Conservation (phyloP, 2,888 invertebrate species). For the Hypomecis punctinalis region DNA sequence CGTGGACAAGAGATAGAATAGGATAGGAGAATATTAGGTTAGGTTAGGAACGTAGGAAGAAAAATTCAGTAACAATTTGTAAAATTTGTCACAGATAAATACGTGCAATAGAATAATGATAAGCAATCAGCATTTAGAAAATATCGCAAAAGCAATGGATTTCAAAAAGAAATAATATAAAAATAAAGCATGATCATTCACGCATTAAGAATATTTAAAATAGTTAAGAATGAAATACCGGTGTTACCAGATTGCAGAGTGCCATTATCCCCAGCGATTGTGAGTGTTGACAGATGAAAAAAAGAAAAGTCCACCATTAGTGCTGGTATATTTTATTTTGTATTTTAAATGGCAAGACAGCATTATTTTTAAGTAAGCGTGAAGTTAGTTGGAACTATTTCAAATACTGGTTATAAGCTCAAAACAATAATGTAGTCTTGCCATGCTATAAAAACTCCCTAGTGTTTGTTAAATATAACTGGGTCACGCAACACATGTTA, state of each 20-base stretch:
- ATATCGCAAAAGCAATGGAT: constrained; percentile 37
- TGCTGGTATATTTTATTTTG: constrained; percentile 51
- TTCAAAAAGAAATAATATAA: constrained; percentile 47
- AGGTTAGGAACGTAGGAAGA: background rate
- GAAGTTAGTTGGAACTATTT: constrained; percentile 48
- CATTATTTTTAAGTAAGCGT: constrained; percentile 59
- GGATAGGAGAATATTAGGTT: background rate
- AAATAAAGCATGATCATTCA: constrained; percentile 55
- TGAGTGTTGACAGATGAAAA: constrained; percentile 82
- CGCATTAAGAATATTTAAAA: constrained; percentile 45
- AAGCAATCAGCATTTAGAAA: constrained; percentile 32
- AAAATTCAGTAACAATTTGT: constrained; percentile 8
- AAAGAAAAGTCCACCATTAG: constrained; percentile 78
- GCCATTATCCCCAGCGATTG: constrained; percentile 80
- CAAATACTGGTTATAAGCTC: constrained; percentile 33
- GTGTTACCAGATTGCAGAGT: constrained; percentile 84
- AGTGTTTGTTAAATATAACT: background rate
- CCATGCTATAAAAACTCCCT: constrained; percentile 53
- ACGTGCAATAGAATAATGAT: constrained; percentile 33
- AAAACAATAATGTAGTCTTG: constrained; percentile 69
- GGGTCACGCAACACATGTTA: background rate
- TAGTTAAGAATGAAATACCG: constrained; percentile 75
- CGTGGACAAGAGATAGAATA: background rate
- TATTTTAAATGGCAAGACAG: constrained; percentile 64
- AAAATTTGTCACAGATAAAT: constrained; percentile 17